A percentile compares a stretch with the other conserved stretches of the same genome.
Evolutionary conservation across 2,113 vertebrate species (phyloP).

Genomic region (Phylloscopus trochilus): DNA sequence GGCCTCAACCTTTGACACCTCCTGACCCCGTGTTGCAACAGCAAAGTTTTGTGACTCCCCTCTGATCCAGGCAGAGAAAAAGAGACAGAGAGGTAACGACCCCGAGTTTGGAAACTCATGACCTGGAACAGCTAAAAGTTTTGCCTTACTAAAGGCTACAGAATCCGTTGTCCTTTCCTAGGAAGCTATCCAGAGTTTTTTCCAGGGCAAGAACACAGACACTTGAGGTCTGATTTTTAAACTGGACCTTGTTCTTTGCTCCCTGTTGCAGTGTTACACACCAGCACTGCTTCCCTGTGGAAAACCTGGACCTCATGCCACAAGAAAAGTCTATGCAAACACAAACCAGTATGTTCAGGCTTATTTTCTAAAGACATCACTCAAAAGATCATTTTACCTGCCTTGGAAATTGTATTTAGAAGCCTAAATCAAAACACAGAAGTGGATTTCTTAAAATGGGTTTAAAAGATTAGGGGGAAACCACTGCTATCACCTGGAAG

Average conservation of each 20-base stretch:
- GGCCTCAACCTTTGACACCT: slow-evolving; percentile 17
- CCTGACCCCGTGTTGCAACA: background rate
- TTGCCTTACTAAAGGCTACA: background rate
- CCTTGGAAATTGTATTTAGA: background rate
- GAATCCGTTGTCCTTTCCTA: background rate
- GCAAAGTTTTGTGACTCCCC: background rate
- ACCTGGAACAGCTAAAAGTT: background rate
- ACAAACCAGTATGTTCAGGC: background rate
- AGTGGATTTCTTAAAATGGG: background rate
- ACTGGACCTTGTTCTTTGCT: background rate
- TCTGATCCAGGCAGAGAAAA: background rate
- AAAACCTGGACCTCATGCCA: background rate
- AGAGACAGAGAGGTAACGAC: background rate
- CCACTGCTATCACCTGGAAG: background rate
- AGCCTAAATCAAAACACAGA: background rate
- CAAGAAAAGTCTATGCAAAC: background rate
- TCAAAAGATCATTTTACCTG: background rate
- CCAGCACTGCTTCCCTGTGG: background rate
- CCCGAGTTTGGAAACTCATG: background rate
- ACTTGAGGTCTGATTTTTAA: background rate
- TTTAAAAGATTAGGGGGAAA: background rate
- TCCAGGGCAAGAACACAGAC: background rate
- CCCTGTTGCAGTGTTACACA: background rate
- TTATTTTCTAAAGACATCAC: background rate
- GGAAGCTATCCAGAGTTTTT: background rate